Percentiles rank a stretch among this genome's conserved stretches.
phyloP scores from a whole-genome alignment of 2,888 invertebrate genomes.

The Nomada fucata region DNA sequence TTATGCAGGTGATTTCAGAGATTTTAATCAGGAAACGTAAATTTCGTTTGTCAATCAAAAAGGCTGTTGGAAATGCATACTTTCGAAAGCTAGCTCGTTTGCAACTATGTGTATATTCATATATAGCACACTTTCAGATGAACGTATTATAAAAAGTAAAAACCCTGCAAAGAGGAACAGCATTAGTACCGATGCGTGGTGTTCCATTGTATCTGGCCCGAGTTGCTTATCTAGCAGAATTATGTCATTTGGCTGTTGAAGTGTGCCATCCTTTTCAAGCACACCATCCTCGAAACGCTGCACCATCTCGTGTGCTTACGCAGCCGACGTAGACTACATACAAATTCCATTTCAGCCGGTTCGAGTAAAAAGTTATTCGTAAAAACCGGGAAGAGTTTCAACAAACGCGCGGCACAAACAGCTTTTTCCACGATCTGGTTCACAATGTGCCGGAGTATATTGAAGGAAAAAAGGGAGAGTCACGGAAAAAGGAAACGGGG shows the following conservation, averaged over 20 bases:
- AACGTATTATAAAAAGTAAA: not conserved
- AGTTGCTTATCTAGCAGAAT: slow-evolving; percentile 47
- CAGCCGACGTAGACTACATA: slow-evolving; percentile 28
- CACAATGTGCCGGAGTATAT: slow-evolving; percentile 31
- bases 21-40: too few species aligned
- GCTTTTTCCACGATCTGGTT: slow-evolving; percentile 7
- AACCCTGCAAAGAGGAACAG: not conserved
- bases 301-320: not conserved
- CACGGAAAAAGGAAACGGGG: not conserved
- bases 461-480: not conserved
- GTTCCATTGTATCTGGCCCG: slow-evolving; percentile 22
- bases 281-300: slow-evolving; percentile 28
- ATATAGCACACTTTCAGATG: too few species aligned
- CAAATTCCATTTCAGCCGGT: slow-evolving; percentile 45
- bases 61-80: too few species aligned
- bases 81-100: too few species aligned
- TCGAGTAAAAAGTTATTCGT: slow-evolving; percentile 43
- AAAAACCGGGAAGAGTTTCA: slow-evolving; percentile 26
- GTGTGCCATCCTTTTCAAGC: slow-evolving; percentile 50
- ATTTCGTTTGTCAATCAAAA: too few species aligned
- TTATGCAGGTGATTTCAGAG: too few species aligned
- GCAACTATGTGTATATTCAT: too few species aligned
- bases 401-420: slow-evolving; percentile 34
- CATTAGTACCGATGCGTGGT: slow-evolving; percentile 29
- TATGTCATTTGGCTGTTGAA: slow-evolving; percentile 50